These are phyloP conservation scores for Drosophila mulleri DNA, from an alignment of 2,888 invertebrate genomes.

Conservation along the genomic window DNA sequence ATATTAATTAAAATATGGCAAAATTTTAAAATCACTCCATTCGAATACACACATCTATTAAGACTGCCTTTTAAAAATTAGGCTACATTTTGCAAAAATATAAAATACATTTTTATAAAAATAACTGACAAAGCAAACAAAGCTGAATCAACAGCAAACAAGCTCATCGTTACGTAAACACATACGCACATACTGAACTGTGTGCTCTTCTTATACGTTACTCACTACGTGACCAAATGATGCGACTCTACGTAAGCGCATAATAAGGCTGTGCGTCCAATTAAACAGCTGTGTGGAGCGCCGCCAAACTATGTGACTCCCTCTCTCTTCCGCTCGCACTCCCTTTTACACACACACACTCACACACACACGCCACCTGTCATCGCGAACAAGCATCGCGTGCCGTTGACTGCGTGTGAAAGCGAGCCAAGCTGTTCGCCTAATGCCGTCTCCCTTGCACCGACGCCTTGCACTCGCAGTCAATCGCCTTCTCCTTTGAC, in stretches of 20 bases:
- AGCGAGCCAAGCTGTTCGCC: slow-evolving; percentile 7
- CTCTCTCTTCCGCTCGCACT: slow-evolving; percentile 1
- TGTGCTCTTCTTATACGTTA: not conserved
- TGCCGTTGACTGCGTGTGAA: slow-evolving; percentile 43
- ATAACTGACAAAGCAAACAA: not conserved
- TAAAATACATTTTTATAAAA: not conserved
- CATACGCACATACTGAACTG: not conserved
- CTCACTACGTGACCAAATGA: slow-evolving; percentile 1
- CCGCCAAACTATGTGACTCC: slow-evolving; percentile 47
- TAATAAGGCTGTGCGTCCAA: slow-evolving; percentile 65
- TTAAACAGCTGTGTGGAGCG: slow-evolving; percentile 56
- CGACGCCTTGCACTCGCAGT: slow-evolving; percentile 26
- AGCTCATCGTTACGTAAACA: not conserved
- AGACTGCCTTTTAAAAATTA: not conserved
- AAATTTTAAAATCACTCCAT: not conserved
- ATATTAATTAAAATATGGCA: not conserved
- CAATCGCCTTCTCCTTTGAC: slow-evolving; percentile 55
- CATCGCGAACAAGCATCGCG: slow-evolving; percentile 49
- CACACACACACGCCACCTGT: slow-evolving; percentile 27
- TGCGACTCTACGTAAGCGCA: not conserved
- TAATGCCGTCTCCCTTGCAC: slow-evolving; percentile 42
- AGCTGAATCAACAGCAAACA: slow-evolving; percentile 5
- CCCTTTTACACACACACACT: slow-evolving; percentile 1
- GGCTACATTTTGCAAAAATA: not conserved
- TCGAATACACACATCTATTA: not conserved